Evolutionary conservation across 37 sponge, comb jelly and placozoan species (phyloP), one percentile per base, ranked within the genome.

Genomic region (Spongilla lacustris): DNA sequence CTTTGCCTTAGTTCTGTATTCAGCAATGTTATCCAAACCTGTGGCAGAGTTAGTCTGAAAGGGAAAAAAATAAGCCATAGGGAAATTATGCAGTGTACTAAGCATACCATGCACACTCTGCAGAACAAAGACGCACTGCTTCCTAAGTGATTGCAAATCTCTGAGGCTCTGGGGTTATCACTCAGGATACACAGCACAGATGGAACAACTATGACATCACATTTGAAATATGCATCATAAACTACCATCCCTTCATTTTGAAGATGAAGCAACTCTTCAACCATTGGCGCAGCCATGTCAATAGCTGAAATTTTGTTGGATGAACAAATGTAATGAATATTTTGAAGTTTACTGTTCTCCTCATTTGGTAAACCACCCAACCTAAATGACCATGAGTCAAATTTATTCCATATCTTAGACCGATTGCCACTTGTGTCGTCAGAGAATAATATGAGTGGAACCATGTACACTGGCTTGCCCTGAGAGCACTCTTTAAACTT

Each of bases 391-490:
- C 81, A 81, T 27, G 33, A 29, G 41, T 77, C 78, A 77, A 81
- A 81, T 37, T 81, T 81, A 25, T 81, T 81, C 81, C 81, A 81
- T 34, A 69, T 68, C 81, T 81, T 81, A 22, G 81, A 69, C 37
- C 34, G 69, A 37, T 81, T 81, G 0, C 81, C 81, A 31, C 81
- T 81, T 25, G 81, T 81, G 37, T 81, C 81, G 24, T 81, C 81
- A 0, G 81, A 38, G 81, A 69, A 81, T 23, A 81, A 36, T 13
- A 81, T 31, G 31, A 81, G 26, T 14, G 81, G 81, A n/a, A 68
- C 13, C 70, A 68, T 69, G 24, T 33, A 35, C 9, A 81, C 81
- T 35, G 71, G 81, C 33, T 24, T 32, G 32, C 81, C 36, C 24
- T 68, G 34, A 27, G 70, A 33, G 69, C 10, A 25, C 23, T 30